Evolutionary conservation across 2,113 vertebrate species (phyloP).

Genomic region (Barnardius zonarius): DNA sequence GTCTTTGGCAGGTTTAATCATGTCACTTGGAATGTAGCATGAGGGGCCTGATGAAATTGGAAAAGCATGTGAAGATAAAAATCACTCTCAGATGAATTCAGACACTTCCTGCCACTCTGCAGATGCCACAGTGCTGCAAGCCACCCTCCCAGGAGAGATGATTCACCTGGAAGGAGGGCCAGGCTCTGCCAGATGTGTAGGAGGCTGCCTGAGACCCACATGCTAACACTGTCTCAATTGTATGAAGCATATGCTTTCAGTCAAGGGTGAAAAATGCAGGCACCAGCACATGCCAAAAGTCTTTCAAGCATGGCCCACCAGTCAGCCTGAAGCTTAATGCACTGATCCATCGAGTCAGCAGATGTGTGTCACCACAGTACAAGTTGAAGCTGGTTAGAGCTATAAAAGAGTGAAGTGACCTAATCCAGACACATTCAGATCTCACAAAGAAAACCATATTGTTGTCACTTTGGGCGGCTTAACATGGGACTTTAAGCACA

Average conservation of each 20-base stretch:
- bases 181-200: slow-evolving; percentile 95
- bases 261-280: slow-evolving; percentile 96
- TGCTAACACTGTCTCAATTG: slow-evolving; percentile 92
- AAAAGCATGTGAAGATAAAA: slow-evolving; percentile 92
- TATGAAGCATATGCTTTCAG: slow-evolving; percentile 94
- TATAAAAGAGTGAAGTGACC: slow-evolving; percentile 84
- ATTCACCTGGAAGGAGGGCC: slow-evolving; percentile 94
- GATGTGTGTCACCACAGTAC: slow-evolving; percentile 91
- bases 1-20: slow-evolving; percentile 80
- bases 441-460: slow-evolving; percentile 66
- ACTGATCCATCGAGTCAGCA: slow-evolving; percentile 86
- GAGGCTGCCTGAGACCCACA: slow-evolving; percentile 84
- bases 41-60: slow-evolving; percentile 84
- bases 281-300: slow-evolving; percentile 92
- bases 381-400: slow-evolving; percentile 90
- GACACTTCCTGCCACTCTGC: slow-evolving; percentile 91
- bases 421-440: slow-evolving; percentile 81
- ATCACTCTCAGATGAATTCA: slow-evolving; percentile 87
- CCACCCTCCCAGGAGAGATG: slow-evolving; percentile 89
- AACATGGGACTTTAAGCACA: slow-evolving; percentile 52
- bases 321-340: slow-evolving; percentile 85
- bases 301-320: slow-evolving; percentile 95
- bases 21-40: slow-evolving; percentile 78
- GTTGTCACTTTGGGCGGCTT: slow-evolving; percentile 65
- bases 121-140: slow-evolving; percentile 89